phyloP scores from a whole-genome alignment of 2,797 vertebrate genomes.

The Basileuterus tristriatus region DNA sequence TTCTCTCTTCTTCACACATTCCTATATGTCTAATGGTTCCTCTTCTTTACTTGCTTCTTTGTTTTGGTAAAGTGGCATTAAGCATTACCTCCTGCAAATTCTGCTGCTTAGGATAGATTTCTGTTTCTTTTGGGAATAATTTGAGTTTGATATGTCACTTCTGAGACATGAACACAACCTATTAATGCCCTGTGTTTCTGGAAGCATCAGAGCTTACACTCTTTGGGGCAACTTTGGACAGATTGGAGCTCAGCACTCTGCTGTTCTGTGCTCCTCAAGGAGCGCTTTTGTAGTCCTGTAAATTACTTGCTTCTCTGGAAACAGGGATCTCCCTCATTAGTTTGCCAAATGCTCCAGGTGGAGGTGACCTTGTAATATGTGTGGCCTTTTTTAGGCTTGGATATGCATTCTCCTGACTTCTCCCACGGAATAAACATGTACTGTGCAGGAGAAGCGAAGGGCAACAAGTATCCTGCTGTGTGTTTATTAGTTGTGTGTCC shows the following conservation, averaged over 20 bases:
- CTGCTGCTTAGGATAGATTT: not conserved
- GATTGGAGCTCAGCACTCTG: not conserved
- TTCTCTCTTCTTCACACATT: not conserved
- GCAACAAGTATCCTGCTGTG: not conserved
- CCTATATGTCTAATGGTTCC: not conserved
- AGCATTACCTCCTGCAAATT: not conserved
- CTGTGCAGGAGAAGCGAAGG: not conserved
- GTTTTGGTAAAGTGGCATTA: not conserved
- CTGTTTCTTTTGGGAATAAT: not conserved
- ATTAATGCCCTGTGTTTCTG: not conserved
- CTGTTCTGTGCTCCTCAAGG: not conserved
- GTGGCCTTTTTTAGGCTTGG: not conserved
- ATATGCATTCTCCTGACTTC: not conserved
- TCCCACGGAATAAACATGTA: accelerated
- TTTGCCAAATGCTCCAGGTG: not conserved
- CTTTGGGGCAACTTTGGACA: not conserved
- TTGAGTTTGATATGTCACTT: not conserved
- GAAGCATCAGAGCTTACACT: not conserved
- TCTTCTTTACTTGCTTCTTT: not conserved
- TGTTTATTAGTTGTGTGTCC: not conserved
- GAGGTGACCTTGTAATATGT: not conserved
- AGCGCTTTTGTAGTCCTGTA: not conserved
- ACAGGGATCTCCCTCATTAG: not conserved
- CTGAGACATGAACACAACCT: accelerated
- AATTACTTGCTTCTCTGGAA: not conserved